phyloP scores from a whole-genome alignment of 2,113 vertebrate species.

The Chionodraco myersi region DNA sequence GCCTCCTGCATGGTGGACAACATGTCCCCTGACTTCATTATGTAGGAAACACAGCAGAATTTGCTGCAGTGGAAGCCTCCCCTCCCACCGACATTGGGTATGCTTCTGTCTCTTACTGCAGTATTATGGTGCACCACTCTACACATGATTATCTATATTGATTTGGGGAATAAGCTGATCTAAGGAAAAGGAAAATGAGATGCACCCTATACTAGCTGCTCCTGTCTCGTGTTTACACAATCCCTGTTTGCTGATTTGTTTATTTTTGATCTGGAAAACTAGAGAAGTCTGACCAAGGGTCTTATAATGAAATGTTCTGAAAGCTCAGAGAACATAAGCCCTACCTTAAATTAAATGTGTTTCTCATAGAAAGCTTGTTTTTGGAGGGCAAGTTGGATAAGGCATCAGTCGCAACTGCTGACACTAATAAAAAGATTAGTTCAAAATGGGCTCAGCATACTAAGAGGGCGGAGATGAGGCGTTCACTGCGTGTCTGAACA shows the following conservation, averaged over 20 bases:
- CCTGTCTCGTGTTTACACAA: not conserved
- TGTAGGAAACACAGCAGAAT: constrained; percentile 66
- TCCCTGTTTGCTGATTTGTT: not conserved
- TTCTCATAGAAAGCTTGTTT: not conserved
- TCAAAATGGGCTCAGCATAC: constrained; percentile 54
- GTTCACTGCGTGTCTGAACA: constrained; percentile 86
- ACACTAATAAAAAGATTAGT: constrained; percentile 48
- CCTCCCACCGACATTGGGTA: constrained; percentile 35
- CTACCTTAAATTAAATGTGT: not conserved
- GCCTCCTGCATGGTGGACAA: constrained; percentile 2
- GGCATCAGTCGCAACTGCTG: constrained; percentile 52
- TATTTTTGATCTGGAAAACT: not conserved
- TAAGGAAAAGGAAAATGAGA: constrained; percentile 25
- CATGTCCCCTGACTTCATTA: constrained; percentile 27
- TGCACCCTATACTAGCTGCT: not conserved
- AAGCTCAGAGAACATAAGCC: constrained; percentile 12
- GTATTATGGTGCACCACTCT: constrained; percentile 36
- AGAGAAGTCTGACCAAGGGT: not conserved
- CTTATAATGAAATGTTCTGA: constrained; percentile 5
- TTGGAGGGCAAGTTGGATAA: constrained; percentile 48
- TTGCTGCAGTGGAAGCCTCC: constrained; percentile 68
- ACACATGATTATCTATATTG: constrained; percentile 32
- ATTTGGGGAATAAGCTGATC: constrained; percentile 27
- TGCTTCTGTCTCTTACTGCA: constrained; percentile 59
- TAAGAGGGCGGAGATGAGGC: constrained; percentile 91